Evolutionary conservation across 2,113 vertebrate species (phyloP), one percentile per base, ranked within the genome.

Genomic region (Stigmatopora nigra): DNA sequence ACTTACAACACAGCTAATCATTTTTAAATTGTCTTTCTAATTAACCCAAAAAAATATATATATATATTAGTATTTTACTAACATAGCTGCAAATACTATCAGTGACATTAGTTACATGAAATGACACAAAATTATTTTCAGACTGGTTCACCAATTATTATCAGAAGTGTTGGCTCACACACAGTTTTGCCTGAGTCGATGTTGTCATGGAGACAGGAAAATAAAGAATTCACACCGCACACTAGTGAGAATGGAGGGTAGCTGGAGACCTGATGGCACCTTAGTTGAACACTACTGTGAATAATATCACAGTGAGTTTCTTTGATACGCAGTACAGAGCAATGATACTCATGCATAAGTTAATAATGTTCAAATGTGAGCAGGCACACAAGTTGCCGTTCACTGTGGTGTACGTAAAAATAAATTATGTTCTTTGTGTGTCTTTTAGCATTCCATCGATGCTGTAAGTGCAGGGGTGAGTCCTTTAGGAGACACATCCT

Each of bases 381-480:
- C 51, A 11, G 11, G 20, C 19, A 5, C 19, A 31, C 3, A 5
- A 22, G 51, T 25, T 56, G 20, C 2, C 12, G 10, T 22, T 10
- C 19, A 22, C 19, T n/a, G 7, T 41, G 38, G 7, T 41, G 12
- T 7, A 15, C 25, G 25, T 15, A 11, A 22, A 59, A 1, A 72
- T 61, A 19, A 7, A 14, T 12, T 4, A 11, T n/a, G 70, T 79
- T 79, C 64, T n/a, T n/a, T 80, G 13, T 61, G 59, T 64, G 5
- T 64, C 4, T 79, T 76, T 71, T 89, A 99, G 97, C 93, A 92
- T 69, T 92, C 94, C 59, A 91, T 98, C 10, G 93, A 96, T 19
- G 94, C 97, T 11, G 92, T 94, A 73, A 94, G 89, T 0, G 93
- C 93, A 3, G 97, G 95, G 69, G 96, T 99, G 77, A 98, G 94